A percentile compares a stretch with the other conserved stretches of the same genome.
Evolutionary conservation across 2,888 invertebrate genomes (phyloP).

Genomic region (Drosophila nr. medialis): DNA sequence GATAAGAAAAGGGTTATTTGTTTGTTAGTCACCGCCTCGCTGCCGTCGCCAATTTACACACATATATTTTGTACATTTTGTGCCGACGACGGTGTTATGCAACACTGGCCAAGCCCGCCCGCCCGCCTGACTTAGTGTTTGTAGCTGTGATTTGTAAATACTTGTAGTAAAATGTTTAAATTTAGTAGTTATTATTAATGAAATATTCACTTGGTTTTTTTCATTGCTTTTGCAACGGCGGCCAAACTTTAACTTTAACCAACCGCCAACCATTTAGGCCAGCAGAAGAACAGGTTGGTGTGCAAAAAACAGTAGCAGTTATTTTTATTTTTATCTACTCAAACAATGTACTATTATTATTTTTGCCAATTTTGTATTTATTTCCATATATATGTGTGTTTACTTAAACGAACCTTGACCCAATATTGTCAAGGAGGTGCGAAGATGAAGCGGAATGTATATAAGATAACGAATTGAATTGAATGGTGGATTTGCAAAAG

Average conservation of each 20-base stretch:
- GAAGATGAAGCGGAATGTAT: conserved; percentile 43
- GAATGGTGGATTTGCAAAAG: conserved; percentile 53
- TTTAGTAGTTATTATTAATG: conserved; percentile 73
- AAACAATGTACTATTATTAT: conserved; percentile 25
- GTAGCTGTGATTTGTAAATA: conserved; percentile 78
- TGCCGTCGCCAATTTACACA: conserved; percentile 19
- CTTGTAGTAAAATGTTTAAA: conserved; percentile 75
- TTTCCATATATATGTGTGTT: conserved; percentile 53
- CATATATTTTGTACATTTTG: background rate
- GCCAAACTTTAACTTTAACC: conserved; percentile 21
- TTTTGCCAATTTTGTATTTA: conserved; percentile 77
- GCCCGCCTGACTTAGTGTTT: conserved; percentile 62
- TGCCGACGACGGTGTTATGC: conserved; percentile 48
- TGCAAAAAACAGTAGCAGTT: conserved; percentile 11
- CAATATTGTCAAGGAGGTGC: conserved; percentile 29
- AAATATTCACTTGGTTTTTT: conserved; percentile 45
- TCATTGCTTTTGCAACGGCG: conserved; percentile 49
- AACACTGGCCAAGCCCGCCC: conserved; percentile 53
- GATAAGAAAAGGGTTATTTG: background rate
- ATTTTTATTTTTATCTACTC: conserved; percentile 44
- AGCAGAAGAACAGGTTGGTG: conserved; percentile 13
- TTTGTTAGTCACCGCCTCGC: conserved; percentile 29
- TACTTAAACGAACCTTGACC: conserved; percentile 31
- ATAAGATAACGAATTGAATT: conserved; percentile 41
- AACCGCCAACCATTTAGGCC: conserved; percentile 6